These are phyloP conservation scores for Leptodactylus fallax DNA, from an alignment of 2,797 vertebrate genomes.

Conservation along the genomic window DNA sequence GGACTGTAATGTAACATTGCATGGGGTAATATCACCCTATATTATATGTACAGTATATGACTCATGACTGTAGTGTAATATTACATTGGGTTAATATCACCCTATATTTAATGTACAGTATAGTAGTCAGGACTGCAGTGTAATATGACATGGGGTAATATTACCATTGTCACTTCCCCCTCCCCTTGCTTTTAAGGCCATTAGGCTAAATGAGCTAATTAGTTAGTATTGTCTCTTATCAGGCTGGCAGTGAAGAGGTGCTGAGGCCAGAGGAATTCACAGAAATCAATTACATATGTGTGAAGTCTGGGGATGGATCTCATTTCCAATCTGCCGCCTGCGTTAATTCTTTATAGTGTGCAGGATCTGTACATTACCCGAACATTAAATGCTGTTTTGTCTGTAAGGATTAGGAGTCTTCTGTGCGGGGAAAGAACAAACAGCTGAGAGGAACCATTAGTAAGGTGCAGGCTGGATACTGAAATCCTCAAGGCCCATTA, in stretches of 20 bases:
- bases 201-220: slow-evolving; percentile 48
- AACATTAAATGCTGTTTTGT: slow-evolving; percentile 42
- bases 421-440: slow-evolving; percentile 5
- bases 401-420: slow-evolving; percentile 52
- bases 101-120: background rate
- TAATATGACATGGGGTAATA: background rate
- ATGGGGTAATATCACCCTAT: too few relatives aligned
- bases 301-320: slow-evolving; percentile 68
- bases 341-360: slow-evolving; percentile 30
- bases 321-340: slow-evolving; percentile 63
- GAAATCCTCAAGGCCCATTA: slow-evolving; percentile 30
- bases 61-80: too few relatives aligned
- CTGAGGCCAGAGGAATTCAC: slow-evolving; percentile 76
- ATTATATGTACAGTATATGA: too few relatives aligned
- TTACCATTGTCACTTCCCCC: background rate
- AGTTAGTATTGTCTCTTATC: slow-evolving; percentile 65
- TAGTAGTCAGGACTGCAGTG: background rate
- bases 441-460: slow-evolving; percentile 48
- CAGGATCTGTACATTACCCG: slow-evolving; percentile 25
- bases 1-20: too few relatives aligned
- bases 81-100: too few relatives aligned
- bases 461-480: background rate
- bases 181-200: background rate
- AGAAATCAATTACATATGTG: slow-evolving; percentile 68
- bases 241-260: slow-evolving; percentile 70